Conservation (phyloP, 2,797 vertebrate species). For the Trachops cirrhosus region DNA sequence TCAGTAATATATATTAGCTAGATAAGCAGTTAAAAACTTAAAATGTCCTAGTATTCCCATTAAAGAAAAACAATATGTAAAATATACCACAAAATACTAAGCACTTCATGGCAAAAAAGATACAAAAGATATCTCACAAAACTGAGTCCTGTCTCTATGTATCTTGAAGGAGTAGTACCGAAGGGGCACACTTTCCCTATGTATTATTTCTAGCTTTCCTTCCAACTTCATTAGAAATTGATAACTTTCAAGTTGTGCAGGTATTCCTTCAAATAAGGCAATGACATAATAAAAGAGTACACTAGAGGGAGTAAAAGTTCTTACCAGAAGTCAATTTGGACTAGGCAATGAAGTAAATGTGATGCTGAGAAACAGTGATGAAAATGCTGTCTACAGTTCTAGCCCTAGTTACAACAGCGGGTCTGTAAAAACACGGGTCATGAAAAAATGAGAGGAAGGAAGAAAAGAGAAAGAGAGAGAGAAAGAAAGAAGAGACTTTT, state of each 20-base stretch:
- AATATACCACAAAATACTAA: background rate
- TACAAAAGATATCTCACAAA: background rate
- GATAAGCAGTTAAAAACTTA: background rate
- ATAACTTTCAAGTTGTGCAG: background rate
- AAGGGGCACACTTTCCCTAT: background rate
- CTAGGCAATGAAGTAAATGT: background rate
- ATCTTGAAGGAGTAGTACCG: background rate
- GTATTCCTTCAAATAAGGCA: background rate
- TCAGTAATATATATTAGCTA: background rate
- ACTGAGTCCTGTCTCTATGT: background rate
- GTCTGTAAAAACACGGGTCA: background rate
- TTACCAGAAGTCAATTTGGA: conserved; percentile 17
- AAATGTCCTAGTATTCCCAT: background rate
- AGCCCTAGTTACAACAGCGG: background rate
- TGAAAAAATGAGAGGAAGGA: background rate
- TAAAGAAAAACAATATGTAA: background rate
- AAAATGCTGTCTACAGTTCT: background rate
- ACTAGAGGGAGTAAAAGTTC: conserved; percentile 27
- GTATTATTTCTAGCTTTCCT: background rate
- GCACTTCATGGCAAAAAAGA: background rate
- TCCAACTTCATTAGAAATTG: background rate
- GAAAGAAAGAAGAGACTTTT: background rate
- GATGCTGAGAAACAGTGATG: background rate
- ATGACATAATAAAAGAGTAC: background rate
- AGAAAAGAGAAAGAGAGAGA: no score